Conservation (phyloP, 2,888 invertebrate species). For the Synergus laeviventris region DNA sequence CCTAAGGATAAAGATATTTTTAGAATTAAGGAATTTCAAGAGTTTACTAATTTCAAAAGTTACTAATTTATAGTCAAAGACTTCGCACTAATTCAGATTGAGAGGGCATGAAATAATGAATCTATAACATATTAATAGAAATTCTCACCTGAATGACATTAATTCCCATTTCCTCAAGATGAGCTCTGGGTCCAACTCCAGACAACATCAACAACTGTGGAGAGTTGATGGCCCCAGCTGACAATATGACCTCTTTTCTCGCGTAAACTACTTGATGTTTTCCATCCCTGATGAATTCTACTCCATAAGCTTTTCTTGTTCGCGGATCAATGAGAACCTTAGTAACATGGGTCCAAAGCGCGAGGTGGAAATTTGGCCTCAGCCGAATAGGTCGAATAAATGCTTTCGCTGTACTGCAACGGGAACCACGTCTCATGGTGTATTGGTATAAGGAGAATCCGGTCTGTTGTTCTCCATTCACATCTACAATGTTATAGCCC, state of each 20-base stretch:
- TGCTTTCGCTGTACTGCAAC: conserved; percentile 91
- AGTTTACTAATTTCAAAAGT: too few species aligned
- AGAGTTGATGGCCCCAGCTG: conserved; percentile 93
- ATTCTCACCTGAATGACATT: conserved; percentile 79
- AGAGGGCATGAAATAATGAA: background rate
- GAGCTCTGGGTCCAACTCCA: conserved; percentile 89
- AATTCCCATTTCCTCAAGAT: conserved; percentile 84
- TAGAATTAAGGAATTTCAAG: too few species aligned
- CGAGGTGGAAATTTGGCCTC: conserved; percentile 88
- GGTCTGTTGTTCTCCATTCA: conserved; percentile 91
- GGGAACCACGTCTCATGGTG: conserved; percentile 90
- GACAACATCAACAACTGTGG: conserved; percentile 96
- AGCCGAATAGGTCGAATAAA: conserved; percentile 88
- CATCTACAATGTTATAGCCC: conserved; percentile 91
- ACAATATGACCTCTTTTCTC: conserved; percentile 87
- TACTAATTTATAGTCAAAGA: too few species aligned
- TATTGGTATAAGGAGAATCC: conserved; percentile 92
- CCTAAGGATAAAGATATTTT: conserved; percentile 59
- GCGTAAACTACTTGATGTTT: conserved; percentile 82
- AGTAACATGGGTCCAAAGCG: conserved; percentile 88
- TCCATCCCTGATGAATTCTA: conserved; percentile 86
- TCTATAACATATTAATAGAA: background rate
- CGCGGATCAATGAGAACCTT: conserved; percentile 84
- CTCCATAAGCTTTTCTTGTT: conserved; percentile 86
- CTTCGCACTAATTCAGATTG: too few species aligned